phyloP scores from a whole-genome alignment of 2,888 invertebrate species.

The Polyommatus iphigenia region DNA sequence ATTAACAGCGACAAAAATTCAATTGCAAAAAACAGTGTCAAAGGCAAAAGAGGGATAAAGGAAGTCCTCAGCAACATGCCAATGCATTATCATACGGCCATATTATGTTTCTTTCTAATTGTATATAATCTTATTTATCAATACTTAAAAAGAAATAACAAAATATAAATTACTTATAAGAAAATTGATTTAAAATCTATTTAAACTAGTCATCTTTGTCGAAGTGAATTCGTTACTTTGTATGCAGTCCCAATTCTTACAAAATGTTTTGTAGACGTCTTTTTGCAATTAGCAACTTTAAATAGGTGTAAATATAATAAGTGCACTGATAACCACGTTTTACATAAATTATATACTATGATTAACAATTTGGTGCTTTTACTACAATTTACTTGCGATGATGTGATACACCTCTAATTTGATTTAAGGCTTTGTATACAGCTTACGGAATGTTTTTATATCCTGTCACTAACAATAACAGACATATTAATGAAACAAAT shows the following conservation, averaged over 20 bases:
- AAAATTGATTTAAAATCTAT: conserved; percentile 32
- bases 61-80: conserved; percentile 72
- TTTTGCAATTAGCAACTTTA: conserved; percentile 31
- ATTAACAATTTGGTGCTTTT: conserved; percentile 73
- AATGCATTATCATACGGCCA: conserved; percentile 76
- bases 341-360: conserved; percentile 47
- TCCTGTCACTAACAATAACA: conserved; percentile 75
- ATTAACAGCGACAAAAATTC: conserved; percentile 45
- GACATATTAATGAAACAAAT: conserved; percentile 43
- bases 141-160: conserved; percentile 72
- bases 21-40: conserved; percentile 59
- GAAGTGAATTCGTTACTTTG: conserved; percentile 41
- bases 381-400: conserved; percentile 62
- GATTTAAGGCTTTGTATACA: conserved; percentile 77
- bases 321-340: conserved; percentile 50
- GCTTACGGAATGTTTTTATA: conserved; percentile 78
- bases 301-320: conserved; percentile 69
- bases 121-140: conserved; percentile 77
- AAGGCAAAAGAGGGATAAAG: conserved; percentile 58
- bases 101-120: conserved; percentile 75
- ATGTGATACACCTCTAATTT: conserved; percentile 66
- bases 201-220: conserved; percentile 66
- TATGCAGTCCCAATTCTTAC: conserved; percentile 36
- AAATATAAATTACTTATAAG: conserved; percentile 41
- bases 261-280: conserved; percentile 19